Evolutionary conservation across 2,888 invertebrate species (phyloP).

Genomic region (Agrilus biguttatus): DNA sequence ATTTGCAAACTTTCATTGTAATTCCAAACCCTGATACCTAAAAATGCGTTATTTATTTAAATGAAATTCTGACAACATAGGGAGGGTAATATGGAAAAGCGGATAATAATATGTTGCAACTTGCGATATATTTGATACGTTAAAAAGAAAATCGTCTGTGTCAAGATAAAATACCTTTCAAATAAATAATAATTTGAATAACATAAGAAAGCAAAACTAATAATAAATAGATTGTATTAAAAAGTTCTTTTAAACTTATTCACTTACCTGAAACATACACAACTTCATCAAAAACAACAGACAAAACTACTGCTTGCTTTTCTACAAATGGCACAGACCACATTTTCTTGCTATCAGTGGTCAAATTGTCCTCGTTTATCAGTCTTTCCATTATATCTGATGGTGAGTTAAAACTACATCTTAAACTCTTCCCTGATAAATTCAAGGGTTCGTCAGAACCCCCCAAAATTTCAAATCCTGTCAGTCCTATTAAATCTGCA

Average conservation of each 20-base stretch:
- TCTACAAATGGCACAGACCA: constrained; percentile 37
- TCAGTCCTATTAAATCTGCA: constrained; percentile 42
- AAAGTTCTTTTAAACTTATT: background rate
- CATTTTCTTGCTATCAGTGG: constrained; percentile 51
- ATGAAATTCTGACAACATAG: too few relatives aligned
- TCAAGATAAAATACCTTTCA: too few relatives aligned
- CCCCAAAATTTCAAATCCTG: constrained; percentile 41
- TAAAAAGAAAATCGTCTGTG: too few relatives aligned
- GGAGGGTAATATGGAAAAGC: too few relatives aligned
- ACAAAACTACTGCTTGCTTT: constrained; percentile 18
- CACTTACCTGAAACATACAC: constrained; percentile 22
- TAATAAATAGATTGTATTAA: too few relatives aligned
- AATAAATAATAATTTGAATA: too few relatives aligned
- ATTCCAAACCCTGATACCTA: constrained; percentile 64
- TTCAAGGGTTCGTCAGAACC: constrained; percentile 18
- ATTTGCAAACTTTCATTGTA: constrained; percentile 61
- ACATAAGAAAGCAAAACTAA: too few relatives aligned
- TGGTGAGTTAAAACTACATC: constrained; percentile 15
- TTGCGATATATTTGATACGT: too few relatives aligned
- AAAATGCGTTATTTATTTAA: constrained; percentile 9
- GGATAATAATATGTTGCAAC: too few relatives aligned
- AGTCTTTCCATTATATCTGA: constrained; percentile 28
- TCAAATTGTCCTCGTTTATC: constrained; percentile 54
- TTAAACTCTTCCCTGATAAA: constrained; percentile 18
- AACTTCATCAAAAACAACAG: constrained; percentile 19